Evolutionary conservation across 2,113 vertebrate species (phyloP).

Genomic region (Rhynchopsitta pachyrhyncha): DNA sequence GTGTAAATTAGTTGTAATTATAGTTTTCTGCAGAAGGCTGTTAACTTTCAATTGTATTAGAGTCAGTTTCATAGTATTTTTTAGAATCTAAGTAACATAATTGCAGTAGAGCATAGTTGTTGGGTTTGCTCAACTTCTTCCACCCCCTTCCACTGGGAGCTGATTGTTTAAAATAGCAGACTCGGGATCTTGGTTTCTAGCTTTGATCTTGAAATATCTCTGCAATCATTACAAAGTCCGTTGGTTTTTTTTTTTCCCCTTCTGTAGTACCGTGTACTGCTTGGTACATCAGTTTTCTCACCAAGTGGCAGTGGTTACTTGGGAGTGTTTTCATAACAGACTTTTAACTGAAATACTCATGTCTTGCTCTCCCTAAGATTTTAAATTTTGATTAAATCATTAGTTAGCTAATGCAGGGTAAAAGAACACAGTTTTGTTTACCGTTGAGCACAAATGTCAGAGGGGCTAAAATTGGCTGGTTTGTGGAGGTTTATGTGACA

Average conservation of each 20-base stretch:
- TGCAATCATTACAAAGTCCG: neutral
- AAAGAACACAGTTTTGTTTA: neutral
- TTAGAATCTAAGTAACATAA: neutral
- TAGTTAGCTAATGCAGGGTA: neutral
- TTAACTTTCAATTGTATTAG: neutral
- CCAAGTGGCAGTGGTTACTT: neutral
- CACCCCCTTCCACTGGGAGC: neutral
- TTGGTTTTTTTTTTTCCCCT: neutral
- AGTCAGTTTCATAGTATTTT: neutral
- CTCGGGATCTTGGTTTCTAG: neutral
- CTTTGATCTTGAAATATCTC: neutral
- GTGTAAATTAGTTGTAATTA: neutral
- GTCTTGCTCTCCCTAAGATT: neutral
- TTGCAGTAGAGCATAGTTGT: neutral
- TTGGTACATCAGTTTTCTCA: neutral
- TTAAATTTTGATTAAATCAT: neutral
- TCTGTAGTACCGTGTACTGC: accelerated
- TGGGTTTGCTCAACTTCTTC: neutral
- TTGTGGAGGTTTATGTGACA: neutral
- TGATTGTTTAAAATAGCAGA: neutral
- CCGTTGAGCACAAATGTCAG: neutral
- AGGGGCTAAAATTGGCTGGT: neutral
- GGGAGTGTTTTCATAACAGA: neutral
- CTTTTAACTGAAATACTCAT: neutral
- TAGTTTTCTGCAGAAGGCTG: neutral